phyloP scores from a whole-genome alignment of 1,140 invertebrate species.

The Musca vetustissima region DNA sequence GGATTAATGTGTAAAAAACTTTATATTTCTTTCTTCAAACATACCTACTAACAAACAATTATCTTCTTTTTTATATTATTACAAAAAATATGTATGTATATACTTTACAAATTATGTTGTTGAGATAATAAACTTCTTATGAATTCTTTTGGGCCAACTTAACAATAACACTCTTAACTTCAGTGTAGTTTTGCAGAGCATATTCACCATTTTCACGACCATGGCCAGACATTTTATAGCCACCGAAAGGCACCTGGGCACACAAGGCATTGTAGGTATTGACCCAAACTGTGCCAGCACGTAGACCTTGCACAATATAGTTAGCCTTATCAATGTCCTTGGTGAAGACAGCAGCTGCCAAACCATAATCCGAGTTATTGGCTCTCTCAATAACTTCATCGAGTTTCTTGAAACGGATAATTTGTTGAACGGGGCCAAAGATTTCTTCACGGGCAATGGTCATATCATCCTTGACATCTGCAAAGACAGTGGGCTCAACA shows the following conservation, averaged over 20 bases:
- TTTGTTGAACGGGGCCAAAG: slow-evolving; percentile 95
- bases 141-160: slow-evolving; percentile 83
- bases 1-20: no score
- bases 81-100: no score
- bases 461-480: slow-evolving; percentile 91
- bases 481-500: slow-evolving; percentile 94
- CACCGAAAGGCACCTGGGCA: slow-evolving; percentile 85
- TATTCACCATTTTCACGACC: slow-evolving; percentile 91
- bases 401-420: slow-evolving; percentile 87
- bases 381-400: slow-evolving; percentile 90
- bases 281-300: slow-evolving; percentile 93
- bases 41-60: slow-evolving; percentile 4
- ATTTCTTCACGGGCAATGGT: slow-evolving; percentile 93
- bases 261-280: slow-evolving; percentile 88
- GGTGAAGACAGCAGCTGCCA: slow-evolving; percentile 89
- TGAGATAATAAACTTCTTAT: slow-evolving; percentile 58
- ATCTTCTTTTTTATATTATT: no score
- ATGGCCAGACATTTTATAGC: slow-evolving; percentile 91
- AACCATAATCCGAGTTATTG: slow-evolving; percentile 87
- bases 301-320: slow-evolving; percentile 73
- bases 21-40: slow-evolving; percentile 40
- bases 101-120: neutral
- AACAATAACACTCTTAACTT: slow-evolving; percentile 87
- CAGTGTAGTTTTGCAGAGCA: slow-evolving; percentile 85
- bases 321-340: slow-evolving; percentile 86